Conservation (phyloP, 2,113 vertebrate genomes). For the Lynx canadensis region DNA sequence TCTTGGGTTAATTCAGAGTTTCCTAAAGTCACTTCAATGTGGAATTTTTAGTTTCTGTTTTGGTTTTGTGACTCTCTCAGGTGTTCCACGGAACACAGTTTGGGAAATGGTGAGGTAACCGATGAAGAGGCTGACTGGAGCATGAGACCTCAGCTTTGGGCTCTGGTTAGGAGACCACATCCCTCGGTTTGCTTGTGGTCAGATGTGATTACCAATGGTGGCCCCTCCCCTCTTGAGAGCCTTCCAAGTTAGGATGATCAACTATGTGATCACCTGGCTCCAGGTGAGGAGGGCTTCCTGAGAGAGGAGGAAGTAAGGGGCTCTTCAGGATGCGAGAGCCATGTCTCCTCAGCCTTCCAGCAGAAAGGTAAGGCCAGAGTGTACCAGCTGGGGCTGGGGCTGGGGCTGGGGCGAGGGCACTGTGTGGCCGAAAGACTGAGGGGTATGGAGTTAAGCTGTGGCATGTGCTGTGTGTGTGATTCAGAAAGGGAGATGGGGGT, state of each 20-base stretch:
- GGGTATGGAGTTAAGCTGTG: no score
- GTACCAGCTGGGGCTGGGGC: no score
- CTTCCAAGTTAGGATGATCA: not conserved
- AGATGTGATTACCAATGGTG: not conserved
- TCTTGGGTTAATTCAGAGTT: not conserved
- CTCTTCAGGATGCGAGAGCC: not conserved
- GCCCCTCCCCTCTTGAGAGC: not conserved
- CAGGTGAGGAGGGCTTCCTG: not conserved
- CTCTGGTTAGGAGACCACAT: not conserved
- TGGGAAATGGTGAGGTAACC: not conserved
- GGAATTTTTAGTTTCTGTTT: not conserved
- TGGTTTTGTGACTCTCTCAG: not conserved
- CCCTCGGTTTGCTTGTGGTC: not conserved
- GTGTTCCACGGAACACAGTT: not conserved
- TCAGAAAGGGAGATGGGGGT: not conserved
- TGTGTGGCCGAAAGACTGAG: not conserved
- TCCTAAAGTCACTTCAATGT: constrained; percentile 1
- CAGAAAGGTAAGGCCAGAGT: not conserved
- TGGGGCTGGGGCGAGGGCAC: not conserved
- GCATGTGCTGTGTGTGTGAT: accelerated
- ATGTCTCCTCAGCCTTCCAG: not conserved
- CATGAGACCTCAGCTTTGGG: not conserved
- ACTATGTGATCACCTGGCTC: not conserved
- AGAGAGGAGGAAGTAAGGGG: not conserved
- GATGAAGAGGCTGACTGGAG: not conserved